Conservation (phyloP, 2,113 vertebrate genomes). For the Percopsis transmontana region DNA sequence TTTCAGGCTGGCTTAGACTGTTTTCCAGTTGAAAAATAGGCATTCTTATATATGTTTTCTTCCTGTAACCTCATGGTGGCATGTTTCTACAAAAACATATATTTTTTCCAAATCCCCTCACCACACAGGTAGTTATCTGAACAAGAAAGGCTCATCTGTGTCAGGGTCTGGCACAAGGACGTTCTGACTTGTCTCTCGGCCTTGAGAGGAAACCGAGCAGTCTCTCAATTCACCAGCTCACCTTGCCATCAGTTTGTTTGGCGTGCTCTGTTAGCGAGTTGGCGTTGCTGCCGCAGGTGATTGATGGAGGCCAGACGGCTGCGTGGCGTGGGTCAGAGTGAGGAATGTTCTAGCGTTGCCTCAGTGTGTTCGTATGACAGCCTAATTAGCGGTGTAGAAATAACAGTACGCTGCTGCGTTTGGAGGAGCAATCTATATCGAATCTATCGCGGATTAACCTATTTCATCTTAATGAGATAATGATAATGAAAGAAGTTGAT, state of each 20-base stretch:
- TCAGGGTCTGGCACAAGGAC: not conserved
- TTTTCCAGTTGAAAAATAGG: too few relatives aligned
- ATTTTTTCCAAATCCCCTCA: too few relatives aligned
- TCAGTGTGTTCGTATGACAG: slow-evolving; percentile 43
- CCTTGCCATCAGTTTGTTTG: slow-evolving; percentile 30
- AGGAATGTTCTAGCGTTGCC: slow-evolving; percentile 55
- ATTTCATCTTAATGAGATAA: slow-evolving; percentile 41
- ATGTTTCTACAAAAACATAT: too few relatives aligned
- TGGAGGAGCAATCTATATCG: slow-evolving; percentile 30
- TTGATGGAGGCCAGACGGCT: slow-evolving; percentile 44
- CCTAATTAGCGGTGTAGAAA: slow-evolving; percentile 59
- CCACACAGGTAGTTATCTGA: too few relatives aligned
- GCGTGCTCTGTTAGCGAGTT: not conserved
- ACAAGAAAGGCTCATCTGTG: not conserved
- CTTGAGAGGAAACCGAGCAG: slow-evolving; percentile 5
- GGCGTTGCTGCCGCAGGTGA: slow-evolving; percentile 28
- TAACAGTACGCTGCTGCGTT: slow-evolving; percentile 42
- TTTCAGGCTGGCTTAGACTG: too few relatives aligned
- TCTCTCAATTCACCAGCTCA: not conserved
- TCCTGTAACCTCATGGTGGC: too few relatives aligned
- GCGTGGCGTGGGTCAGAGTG: slow-evolving; percentile 36
- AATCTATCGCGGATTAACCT: slow-evolving; percentile 52
- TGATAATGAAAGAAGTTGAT: slow-evolving; percentile 34
- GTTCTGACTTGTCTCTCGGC: slow-evolving; percentile 4
- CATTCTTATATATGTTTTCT: too few relatives aligned